Evolutionary conservation across 2,888 invertebrate species (phyloP).

Genomic region (Phaonia tiefii): DNA sequence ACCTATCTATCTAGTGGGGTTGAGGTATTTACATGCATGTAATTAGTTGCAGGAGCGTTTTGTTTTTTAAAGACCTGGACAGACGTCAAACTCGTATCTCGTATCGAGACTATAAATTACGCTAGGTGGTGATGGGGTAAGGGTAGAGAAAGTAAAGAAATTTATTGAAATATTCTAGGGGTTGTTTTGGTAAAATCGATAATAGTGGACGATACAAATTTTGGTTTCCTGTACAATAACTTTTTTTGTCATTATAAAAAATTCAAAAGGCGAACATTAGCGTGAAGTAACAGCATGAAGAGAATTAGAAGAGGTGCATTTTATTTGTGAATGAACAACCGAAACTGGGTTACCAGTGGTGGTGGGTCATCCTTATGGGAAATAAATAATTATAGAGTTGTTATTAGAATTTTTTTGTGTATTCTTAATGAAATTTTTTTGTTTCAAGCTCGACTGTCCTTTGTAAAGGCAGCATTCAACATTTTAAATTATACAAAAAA

Average conservation of each 20-base stretch:
- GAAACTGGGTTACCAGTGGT: neutral
- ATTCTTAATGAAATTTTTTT: neutral
- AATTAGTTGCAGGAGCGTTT: conserved; percentile 53
- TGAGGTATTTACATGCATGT: neutral
- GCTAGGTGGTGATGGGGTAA: neutral
- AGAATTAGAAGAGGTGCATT: conserved; percentile 35
- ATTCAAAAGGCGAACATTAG: neutral
- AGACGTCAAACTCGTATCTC: neutral
- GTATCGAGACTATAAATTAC: conserved; percentile 28
- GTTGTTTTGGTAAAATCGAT: conserved; percentile 53
- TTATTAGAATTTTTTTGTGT: conserved; percentile 3
- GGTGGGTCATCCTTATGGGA: neutral
- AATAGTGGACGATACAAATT: conserved; percentile 25
- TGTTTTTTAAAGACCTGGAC: conserved; percentile 28
- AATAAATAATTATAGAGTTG: neutral
- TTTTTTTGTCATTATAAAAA: neutral
- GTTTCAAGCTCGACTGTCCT: too few relatives aligned
- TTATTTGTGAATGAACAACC: conserved; percentile 6
- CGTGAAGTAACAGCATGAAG: conserved; percentile 1
- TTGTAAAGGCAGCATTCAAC: too few relatives aligned
- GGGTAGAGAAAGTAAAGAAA: neutral
- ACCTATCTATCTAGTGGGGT: too few relatives aligned
- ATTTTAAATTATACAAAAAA: too few relatives aligned
- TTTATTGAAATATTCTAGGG: too few relatives aligned
- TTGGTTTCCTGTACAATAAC: neutral